Base-by-base conservation (phyloP, 2,888 invertebrate genomes). In the Carpatolechia fugitivella region DNA sequence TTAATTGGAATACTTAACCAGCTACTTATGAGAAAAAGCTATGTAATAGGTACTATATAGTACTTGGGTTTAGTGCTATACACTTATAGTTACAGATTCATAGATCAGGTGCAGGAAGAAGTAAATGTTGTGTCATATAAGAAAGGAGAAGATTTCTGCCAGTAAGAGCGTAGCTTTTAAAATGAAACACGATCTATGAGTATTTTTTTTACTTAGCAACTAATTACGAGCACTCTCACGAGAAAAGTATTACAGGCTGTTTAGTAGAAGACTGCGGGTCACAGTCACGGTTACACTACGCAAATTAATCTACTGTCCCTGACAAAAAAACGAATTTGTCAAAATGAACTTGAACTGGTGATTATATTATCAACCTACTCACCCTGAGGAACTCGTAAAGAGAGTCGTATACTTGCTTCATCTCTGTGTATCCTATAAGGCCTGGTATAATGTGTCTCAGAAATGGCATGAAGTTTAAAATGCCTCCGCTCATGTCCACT, bases 401-500 rank as follows among this genome's bases (percentile, higher is more conserved):
- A 50, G 85, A 80, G 0, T 78, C 67, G 41, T 93, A 84, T 14
- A 91, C 89, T 0, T 74, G 68, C 58, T 86, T 80, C 13, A 93
- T 69, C 55, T 91, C 83, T 0, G 85, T 92, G 72, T 93, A 95
- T 0, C 95, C 95, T 16, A 91, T 92, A 1, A 86, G 69, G 51
- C 91, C 83, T 0, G 95, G 95, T 0, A 92, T 88, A 1, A 95
- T 50, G 69, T 92, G 91, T 54, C 95, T 88, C 16, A 95, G 69
- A 62, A 93, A 92, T 0, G 95, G 95, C 82, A 95, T 80, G 69
- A 93, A 94, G 60, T 94, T 94, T 44, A 95, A 68, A 4, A 94
- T 64, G 0, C 95, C 95, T 0, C 95, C 95, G 40, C 94, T 92
- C 83, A 93, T 93, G 68, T 95, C 94, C 7, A 91, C 87, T 1